Base-by-base conservation (phyloP, 2,797 vertebrate genomes). In the Leptoclinus maculatus region DNA sequence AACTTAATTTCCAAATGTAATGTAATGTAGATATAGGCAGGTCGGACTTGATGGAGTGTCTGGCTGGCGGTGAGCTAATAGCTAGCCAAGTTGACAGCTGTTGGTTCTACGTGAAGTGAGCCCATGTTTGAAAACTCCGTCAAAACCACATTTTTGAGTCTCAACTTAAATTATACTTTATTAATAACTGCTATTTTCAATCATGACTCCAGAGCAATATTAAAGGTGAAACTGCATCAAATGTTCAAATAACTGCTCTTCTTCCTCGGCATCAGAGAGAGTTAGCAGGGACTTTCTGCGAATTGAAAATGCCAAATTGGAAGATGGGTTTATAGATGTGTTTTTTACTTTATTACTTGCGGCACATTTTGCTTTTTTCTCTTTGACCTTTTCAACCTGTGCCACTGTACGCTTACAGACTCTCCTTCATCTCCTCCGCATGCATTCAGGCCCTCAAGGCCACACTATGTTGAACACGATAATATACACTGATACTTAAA, bases 41-140 rank as follows among this genome's bases (percentile, higher is more conserved):
- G 57, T 76, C 21, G 62, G 34, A 29, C 47, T 62, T 25, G 58
- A 2, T 53, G 3, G 32, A 39, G n/a, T 62, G 47, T 62, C 5
- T 29, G 57, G 58, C 63, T n/a, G 49, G n/a, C 23, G 17, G 25
- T 17, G 16, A 57, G 59, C 51, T 41, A 72, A 36, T n/a, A 67
- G 32, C 47, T 71, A 56, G 73, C 68, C 62, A 66, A 63, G 64
- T 9, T 32, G 57, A 82, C 64, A 69, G 70, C 80, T 59, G 57
- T 32, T 69, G 45, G n/a, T 73, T 64, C 12, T 23, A 54, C 43
- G 74, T 58, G 25, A 64, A 43, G 29, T 36, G 39, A 77, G n/a
- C 27, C 17, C 21, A 13, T 13, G 19, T 9, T 45, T 43, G 19
- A 70, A 7, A 57, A 10, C 39, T 56, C 19, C 29, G 29, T 29